phyloP scores from a whole-genome alignment of 1,140 invertebrate species.

The Drosophila tropicalis region DNA sequence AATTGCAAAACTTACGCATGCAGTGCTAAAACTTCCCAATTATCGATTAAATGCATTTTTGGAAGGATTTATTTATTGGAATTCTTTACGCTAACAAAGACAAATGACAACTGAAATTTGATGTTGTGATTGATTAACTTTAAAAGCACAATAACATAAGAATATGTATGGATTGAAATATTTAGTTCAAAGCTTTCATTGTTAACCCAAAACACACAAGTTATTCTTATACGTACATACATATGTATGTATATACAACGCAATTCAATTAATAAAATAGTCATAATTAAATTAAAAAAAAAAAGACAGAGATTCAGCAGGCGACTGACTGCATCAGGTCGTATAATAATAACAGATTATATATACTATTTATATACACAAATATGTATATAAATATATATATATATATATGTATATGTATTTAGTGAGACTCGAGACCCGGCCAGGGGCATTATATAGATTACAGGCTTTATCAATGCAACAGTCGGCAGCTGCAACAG shows the following conservation, averaged over 20 bases:
- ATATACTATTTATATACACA: slow-evolving; percentile 25
- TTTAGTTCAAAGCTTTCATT: slow-evolving; percentile 16
- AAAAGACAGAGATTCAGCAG: slow-evolving; percentile 9
- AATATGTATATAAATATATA: not conserved
- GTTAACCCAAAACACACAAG: slow-evolving; percentile 4
- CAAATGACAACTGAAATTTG: slow-evolving; percentile 51
- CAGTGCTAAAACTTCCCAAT: slow-evolving; percentile 65
- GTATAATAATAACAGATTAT: slow-evolving; percentile 46
- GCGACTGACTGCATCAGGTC: slow-evolving; percentile 34
- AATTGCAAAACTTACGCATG: slow-evolving; percentile 55
- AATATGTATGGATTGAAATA: not conserved
- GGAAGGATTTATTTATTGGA: not conserved
- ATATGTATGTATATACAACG: slow-evolving; percentile 29
- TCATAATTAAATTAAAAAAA: slow-evolving; percentile 74
- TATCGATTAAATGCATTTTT: slow-evolving; percentile 57
- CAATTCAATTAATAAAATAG: slow-evolving; percentile 76
- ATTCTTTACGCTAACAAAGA: slow-evolving; percentile 23
- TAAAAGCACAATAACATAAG: not conserved
- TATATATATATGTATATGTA: slow-evolving; percentile 21
- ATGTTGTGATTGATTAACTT: slow-evolving; percentile 8
- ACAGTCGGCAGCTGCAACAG: slow-evolving; percentile 7
- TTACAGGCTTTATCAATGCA: slow-evolving; percentile 68
- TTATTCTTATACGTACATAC: slow-evolving; percentile 33
- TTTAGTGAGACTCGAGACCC: slow-evolving; percentile 52
- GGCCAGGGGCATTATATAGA: slow-evolving; percentile 52